phyloP scores from a whole-genome alignment of 1,140 invertebrate genomes.

The Zaprionus lachaisei region DNA sequence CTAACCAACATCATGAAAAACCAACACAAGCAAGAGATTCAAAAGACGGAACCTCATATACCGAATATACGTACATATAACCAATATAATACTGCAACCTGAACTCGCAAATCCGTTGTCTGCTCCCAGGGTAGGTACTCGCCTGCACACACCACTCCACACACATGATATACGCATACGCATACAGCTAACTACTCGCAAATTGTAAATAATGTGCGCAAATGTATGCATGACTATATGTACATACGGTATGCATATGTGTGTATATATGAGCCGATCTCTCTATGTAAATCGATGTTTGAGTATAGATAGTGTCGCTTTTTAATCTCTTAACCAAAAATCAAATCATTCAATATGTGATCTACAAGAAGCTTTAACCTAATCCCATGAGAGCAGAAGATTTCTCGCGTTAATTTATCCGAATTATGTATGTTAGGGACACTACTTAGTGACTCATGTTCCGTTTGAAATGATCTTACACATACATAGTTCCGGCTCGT shows the following conservation, averaged over 20 bases:
- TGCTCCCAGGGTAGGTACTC: slow-evolving; percentile 54
- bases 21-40: slow-evolving; percentile 10
- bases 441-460: not conserved
- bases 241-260: slow-evolving; percentile 8
- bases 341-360: not conserved
- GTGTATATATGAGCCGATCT: slow-evolving; percentile 19
- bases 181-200: slow-evolving; percentile 23
- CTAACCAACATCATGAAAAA: slow-evolving; percentile 13
- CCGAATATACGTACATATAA: not conserved
- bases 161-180: slow-evolving; percentile 25
- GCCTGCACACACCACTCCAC: slow-evolving; percentile 26
- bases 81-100: not conserved
- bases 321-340: not conserved
- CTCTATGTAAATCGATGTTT: not conserved
- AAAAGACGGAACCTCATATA: slow-evolving; percentile 31
- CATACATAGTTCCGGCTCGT: slow-evolving; percentile 9
- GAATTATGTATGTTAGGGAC: not conserved
- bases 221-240: slow-evolving; percentile 7
- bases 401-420: not conserved
- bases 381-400: no score
- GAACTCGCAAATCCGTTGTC: slow-evolving; percentile 32
- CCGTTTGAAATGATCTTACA: not conserved
- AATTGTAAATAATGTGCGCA: slow-evolving; percentile 57
- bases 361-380: not conserved
- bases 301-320: not conserved